phyloP scores from a whole-genome alignment of 2,888 invertebrate species.

The Tetragonula carbonaria region DNA sequence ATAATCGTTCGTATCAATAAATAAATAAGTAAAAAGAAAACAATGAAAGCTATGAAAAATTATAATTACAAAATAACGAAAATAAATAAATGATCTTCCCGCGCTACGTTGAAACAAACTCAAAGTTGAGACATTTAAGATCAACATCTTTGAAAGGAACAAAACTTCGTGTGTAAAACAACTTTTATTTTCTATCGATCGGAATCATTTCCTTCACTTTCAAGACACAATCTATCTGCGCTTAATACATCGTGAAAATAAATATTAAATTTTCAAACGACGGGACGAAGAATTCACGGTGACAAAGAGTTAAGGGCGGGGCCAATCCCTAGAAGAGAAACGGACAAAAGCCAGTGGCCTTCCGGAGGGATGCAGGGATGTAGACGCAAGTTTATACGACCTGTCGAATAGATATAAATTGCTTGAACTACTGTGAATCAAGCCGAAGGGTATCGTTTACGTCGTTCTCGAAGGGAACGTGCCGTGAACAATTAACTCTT shows the following conservation, averaged over 20 bases:
- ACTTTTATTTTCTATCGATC: neutral
- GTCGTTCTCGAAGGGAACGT: neutral
- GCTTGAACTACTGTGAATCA: slow-evolving; percentile 57
- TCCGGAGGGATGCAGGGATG: too few relatives aligned
- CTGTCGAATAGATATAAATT: slow-evolving; percentile 64
- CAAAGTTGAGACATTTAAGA: neutral
- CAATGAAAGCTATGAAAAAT: too few relatives aligned
- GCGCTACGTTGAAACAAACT: neutral
- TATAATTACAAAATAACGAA: neutral
- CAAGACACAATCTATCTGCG: neutral
- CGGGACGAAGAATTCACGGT: too few relatives aligned
- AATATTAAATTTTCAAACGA: too few relatives aligned
- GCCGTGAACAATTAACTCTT: slow-evolving; percentile 68
- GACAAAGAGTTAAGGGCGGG: too few relatives aligned
- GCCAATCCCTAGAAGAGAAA: too few relatives aligned
- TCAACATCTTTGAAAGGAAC: neutral
- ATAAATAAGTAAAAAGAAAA: too few relatives aligned
- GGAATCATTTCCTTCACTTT: neutral
- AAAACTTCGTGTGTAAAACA: neutral
- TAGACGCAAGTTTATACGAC: neutral
- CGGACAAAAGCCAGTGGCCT: too few relatives aligned
- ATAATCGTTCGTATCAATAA: too few relatives aligned
- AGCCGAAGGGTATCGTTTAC: neutral
- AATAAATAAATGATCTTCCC: neutral
- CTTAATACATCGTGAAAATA: neutral